These are phyloP conservation scores for Idaea straminata DNA, from an alignment of 2,888 invertebrate species.

Conservation along the genomic window DNA sequence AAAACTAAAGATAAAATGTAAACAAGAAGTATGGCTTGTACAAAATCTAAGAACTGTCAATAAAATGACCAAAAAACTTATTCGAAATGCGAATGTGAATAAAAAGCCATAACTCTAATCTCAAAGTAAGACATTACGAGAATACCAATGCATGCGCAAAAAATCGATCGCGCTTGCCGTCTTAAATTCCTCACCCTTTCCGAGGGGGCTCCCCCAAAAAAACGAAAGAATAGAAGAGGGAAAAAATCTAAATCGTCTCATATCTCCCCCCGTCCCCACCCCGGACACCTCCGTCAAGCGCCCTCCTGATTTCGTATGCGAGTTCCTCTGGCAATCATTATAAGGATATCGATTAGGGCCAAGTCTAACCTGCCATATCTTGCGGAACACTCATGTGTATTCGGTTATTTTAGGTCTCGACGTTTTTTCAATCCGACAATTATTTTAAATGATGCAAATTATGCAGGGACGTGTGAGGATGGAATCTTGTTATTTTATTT, in stretches of 20 bases:
- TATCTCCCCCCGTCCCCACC: constrained; percentile 66
- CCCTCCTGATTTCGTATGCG: constrained; percentile 82
- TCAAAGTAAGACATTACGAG: constrained; percentile 78
- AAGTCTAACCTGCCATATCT: constrained; percentile 78
- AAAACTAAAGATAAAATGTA: not conserved
- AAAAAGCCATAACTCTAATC: constrained; percentile 76
- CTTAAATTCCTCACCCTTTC: constrained; percentile 81
- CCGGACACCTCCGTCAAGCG: constrained; percentile 76
- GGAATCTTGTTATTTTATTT: not conserved
- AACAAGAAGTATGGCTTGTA: not conserved
- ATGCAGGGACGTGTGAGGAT: not conserved
- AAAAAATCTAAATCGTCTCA: constrained; percentile 81
- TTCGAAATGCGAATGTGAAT: constrained; percentile 30
- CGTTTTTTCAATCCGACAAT: constrained; percentile 21
- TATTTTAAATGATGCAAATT: not conserved
- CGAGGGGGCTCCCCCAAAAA: constrained; percentile 78
- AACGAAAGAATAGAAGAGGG: constrained; percentile 80
- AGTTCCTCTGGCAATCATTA: constrained; percentile 81
- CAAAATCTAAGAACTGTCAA: not conserved
- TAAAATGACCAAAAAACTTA: constrained; percentile 4
- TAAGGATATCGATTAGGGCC: constrained; percentile 80
- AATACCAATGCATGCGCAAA: constrained; percentile 80
- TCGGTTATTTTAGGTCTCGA: constrained; percentile 49
- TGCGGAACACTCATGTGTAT: constrained; percentile 66
- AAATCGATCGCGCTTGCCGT: constrained; percentile 77